Evolutionary conservation across 2,797 vertebrate species (phyloP).

Genomic region (Clamator glandarius): DNA sequence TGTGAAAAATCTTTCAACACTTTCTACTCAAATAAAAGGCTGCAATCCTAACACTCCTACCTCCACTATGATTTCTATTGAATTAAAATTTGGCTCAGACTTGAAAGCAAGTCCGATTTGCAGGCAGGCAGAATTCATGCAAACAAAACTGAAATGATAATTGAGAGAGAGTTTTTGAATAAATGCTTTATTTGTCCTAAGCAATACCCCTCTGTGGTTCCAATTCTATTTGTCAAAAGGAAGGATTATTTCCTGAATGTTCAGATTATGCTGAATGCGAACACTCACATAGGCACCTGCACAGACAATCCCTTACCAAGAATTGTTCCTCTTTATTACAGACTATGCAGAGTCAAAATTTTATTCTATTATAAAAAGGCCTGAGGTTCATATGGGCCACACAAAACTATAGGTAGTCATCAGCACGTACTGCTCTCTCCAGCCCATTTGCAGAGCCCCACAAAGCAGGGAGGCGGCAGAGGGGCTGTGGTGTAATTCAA

Average conservation of each 20-base stretch:
- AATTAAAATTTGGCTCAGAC: conserved; percentile 5
- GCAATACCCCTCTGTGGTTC: neutral
- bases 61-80: neutral
- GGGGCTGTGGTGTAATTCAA: neutral
- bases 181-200: neutral
- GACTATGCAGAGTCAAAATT: neutral
- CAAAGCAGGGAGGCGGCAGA: accelerated
- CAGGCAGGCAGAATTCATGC: neutral
- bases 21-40: neutral
- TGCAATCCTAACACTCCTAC: neutral
- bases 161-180: neutral
- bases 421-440: neutral
- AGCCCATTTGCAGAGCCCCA: neutral
- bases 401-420: accelerated
- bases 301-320: neutral
- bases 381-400: accelerated
- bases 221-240: neutral
- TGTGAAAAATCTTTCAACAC: neutral
- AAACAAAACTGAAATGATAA: conserved; percentile 21
- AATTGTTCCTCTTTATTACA: neutral
- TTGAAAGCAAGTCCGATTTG: neutral
- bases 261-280: neutral
- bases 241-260: neutral
- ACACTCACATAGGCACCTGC: accelerated
- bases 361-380: no score